Conservation (phyloP, 2,888 invertebrate genomes). For the Xylota segnis region DNA sequence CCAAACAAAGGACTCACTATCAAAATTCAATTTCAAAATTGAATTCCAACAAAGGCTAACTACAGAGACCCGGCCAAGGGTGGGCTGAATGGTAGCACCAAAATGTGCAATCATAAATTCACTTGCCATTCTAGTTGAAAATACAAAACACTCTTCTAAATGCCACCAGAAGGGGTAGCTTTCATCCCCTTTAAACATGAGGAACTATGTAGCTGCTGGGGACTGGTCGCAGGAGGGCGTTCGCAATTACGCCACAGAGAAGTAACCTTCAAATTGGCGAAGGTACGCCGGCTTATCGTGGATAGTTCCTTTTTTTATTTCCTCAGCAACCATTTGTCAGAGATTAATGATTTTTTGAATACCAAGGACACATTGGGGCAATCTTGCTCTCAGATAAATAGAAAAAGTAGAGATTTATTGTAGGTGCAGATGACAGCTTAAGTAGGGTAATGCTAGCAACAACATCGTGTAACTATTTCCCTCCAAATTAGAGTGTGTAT, state of each 20-base stretch:
- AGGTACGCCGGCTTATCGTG: neutral
- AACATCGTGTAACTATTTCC: neutral
- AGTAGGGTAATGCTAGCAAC: no score
- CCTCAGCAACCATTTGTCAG: neutral
- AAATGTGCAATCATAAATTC: constrained; percentile 7
- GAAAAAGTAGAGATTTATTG: neutral
- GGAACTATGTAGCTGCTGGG: neutral
- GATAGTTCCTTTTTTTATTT: neutral
- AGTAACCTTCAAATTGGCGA: neutral
- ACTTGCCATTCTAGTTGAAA: constrained; percentile 4
- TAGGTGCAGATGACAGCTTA: no score
- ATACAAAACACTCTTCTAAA: neutral
- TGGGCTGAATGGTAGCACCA: neutral
- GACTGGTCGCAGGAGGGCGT: neutral
- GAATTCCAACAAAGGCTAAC: constrained; percentile 11
- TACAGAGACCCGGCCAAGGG: neutral
- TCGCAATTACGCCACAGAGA: neutral
- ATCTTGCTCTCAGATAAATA: neutral
- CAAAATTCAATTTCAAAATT: constrained; percentile 4
- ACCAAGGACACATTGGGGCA: neutral
- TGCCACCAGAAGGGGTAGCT: neutral
- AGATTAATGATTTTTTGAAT: neutral
- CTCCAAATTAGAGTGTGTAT: neutral
- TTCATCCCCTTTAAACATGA: neutral
- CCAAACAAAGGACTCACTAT: constrained; percentile 2